Evolutionary conservation across 2,888 invertebrate genomes (phyloP), one percentile per base, ranked within the genome.

Genomic region (Drosophila austrosaltans): DNA sequence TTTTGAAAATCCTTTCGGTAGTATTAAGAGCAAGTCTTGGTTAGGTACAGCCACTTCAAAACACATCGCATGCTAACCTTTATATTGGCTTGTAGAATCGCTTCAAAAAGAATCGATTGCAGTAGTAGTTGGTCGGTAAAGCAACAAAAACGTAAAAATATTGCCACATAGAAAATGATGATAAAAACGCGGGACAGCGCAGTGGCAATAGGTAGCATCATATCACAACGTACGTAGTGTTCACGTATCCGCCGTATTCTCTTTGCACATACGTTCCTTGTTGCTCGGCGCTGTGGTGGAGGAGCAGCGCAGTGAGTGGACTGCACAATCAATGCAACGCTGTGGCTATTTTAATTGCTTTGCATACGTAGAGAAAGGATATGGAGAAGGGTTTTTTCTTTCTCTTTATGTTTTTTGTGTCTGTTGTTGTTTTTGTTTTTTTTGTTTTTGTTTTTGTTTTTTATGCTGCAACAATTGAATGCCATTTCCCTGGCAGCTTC

Each of bases 291-390:
- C 48, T 8, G 32, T n/a, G 42, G 30, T 42, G 61, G 57, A 25
- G 57, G 57, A 25, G 57, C n/a, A 6, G 16, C 16, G 28, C 28
- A 57, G 32, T n/a, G 44, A 54, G 25, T 32, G 66, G 68, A 76
- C 78, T 80, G 10, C 16, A 25, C 48, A 84, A 82, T 87, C 85
- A 84, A 75, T 82, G 85, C 72, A 62, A 44, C 60, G 53, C 75
- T 73, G 73, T 79, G 82, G 75, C 81, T 70, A 22, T 81, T 86
- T 87, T 85, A 85, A 85, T 85, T 87, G 83, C 83, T 77, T 80
- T 76, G 83, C 74, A 77, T 79, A 80, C 78, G 57, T 69, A 71
- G 64, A 73, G 39, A 53, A 65, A 22, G 60, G 53, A 60, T 64
- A 64, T 53, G 56, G 44, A 39, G 70, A 32, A 54, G 72, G 65